Percentiles rank a stretch among this genome's conserved stretches.
These are phyloP conservation scores for Erethizon dorsatum DNA, from an alignment of 2,797 vertebrate species.

Conservation along the genomic window DNA sequence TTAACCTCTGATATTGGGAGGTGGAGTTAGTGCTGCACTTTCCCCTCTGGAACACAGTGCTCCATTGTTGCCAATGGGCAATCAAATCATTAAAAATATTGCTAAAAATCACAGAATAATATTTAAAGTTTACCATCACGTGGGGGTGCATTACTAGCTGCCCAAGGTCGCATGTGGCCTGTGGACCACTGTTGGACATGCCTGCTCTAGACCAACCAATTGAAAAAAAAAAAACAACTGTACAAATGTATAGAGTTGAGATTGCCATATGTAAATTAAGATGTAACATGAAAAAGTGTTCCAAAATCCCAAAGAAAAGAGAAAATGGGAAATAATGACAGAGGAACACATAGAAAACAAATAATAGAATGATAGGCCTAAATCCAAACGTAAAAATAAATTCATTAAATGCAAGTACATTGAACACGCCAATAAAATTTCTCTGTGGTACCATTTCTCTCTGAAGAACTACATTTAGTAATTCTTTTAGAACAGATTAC, in stretches of 20 bases:
- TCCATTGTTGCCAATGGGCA: neutral
- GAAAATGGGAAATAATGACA: conserved; percentile 28
- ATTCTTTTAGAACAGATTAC: neutral
- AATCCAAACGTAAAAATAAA: neutral
- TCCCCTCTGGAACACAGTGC: neutral
- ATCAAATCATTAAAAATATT: neutral
- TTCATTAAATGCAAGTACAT: neutral
- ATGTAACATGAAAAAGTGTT: neutral
- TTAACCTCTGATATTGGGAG: neutral
- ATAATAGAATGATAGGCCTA: neutral
- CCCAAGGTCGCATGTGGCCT: neutral
- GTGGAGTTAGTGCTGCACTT: neutral
- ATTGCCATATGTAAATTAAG: neutral
- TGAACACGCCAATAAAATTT: neutral
- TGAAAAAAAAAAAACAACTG: neutral
- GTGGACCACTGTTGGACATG: neutral
- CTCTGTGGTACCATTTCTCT: neutral
- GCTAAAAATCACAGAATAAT: neutral
- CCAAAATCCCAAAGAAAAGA: neutral
- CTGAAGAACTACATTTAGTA: conserved; percentile 32
- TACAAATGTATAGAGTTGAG: neutral
- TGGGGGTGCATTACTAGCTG: neutral
- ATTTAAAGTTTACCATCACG: neutral
- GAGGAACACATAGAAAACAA: neutral
- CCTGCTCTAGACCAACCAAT: neutral